Base-by-base conservation (phyloP, 1,140 invertebrate species). In the Lethocerus indicus region DNA sequence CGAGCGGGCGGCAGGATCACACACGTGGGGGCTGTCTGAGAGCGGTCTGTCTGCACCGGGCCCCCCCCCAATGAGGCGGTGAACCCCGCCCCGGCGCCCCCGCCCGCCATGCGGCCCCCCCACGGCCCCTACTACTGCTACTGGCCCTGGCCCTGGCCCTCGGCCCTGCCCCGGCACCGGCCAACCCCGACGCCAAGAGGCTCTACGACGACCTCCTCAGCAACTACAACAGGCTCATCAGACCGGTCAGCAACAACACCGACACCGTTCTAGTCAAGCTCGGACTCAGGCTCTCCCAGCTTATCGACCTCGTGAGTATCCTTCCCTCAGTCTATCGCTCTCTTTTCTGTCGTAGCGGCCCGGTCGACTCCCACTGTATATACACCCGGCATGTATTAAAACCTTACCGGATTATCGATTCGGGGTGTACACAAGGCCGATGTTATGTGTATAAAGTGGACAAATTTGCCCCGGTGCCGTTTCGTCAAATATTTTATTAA, bases 171-270 rank as follows among this genome's bases (percentile, higher is more conserved):
- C 46, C 42, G 23, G 41, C 39, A 12, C 16, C 35, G 18, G 71
- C 70, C 29, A 91, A 91, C 71, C 87, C 87, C 1, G 87, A 94
- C 60, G 88, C 89, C 1, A 92, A 92, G 63, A 73, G 89, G 48
- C 74, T 93, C 24, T 93, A 93, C 64, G 89, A 94, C 61, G 93
- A 98, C 68, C 71, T 98, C 37, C 72, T 98, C 49, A 89, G 87
- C 58, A 92, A 90, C 67, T 98, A 98, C 65, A 97, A 98, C 70
- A 79, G 91, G 54, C 75, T 95, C 27, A 93, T 94, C 50, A 71
- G 92, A 58, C 93, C 93, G 0, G 89, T 96, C 5, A 79, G 79
- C 55, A 89, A 93, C 64, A 92, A 91, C 63, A 88, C 83, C 3
- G 87, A 95, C 61, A 89, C 83, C n/a, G 80, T 94, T 12, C 71